A percentile compares a stretch with the other conserved stretches of the same genome.
phyloP scores from a whole-genome alignment of 2,888 invertebrate species.

The Apotomis capreana region DNA sequence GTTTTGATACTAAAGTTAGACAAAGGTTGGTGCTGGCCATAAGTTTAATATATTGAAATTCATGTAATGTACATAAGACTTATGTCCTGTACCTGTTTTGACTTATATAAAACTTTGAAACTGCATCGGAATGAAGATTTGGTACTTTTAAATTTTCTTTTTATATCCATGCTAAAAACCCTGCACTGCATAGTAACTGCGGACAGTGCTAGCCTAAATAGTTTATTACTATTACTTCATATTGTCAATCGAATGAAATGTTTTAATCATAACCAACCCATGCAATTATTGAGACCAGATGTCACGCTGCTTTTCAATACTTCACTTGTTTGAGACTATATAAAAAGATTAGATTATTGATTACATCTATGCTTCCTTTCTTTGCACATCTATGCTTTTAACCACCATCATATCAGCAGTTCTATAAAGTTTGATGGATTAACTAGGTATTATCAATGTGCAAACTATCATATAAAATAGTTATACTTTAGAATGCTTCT shows the following conservation, averaged over 20 bases:
- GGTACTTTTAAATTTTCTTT: slow-evolving; percentile 2
- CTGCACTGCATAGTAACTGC: no score
- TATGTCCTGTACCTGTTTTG: slow-evolving; percentile 9
- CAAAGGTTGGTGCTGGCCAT: slow-evolving; percentile 29
- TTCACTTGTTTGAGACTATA: not conserved
- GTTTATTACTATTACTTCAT: not conserved
- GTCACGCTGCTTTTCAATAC: not conserved
- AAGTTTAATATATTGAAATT: slow-evolving; percentile 18
- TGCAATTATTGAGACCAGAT: not conserved
- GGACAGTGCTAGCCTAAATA: no score
- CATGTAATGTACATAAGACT: slow-evolving; percentile 19
- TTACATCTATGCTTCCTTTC: not conserved
- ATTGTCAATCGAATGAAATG: not conserved
- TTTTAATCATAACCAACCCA: not conserved
- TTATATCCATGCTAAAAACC: not conserved
- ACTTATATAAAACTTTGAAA: slow-evolving; percentile 19
- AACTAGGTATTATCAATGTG: not conserved
- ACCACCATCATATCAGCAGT: not conserved
- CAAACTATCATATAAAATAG: not conserved
- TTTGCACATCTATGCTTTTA: slow-evolving; percentile 1
- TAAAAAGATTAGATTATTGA: not conserved
- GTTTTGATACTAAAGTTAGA: slow-evolving; percentile 22
- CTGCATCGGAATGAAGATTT: slow-evolving; percentile 3
- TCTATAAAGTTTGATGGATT: not conserved
- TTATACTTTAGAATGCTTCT: not conserved